These are phyloP conservation scores for Heliconius hortense DNA, from an alignment of 2,888 invertebrate species.

Conservation along the genomic window DNA sequence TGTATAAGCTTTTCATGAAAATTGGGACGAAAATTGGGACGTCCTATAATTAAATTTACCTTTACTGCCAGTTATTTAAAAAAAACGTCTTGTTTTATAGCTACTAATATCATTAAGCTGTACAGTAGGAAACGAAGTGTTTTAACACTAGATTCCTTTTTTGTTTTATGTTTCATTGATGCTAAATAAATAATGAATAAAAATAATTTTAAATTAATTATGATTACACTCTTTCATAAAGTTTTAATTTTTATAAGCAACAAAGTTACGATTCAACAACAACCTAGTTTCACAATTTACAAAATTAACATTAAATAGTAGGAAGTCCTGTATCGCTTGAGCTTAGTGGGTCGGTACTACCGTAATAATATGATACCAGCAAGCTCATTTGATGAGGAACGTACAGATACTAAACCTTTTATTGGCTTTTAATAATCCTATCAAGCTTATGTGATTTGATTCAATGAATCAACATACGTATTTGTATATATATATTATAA, in stretches of 20 bases:
- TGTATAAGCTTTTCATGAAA: conserved; percentile 20
- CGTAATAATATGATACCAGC: conserved; percentile 7
- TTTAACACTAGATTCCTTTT: no score
- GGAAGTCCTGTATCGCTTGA: conserved; percentile 1
- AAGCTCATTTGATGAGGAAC: conserved; percentile 13
- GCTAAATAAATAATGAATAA: no score
- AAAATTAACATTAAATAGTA: background rate
- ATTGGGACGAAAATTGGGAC: conserved; percentile 10
- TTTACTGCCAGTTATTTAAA: background rate
- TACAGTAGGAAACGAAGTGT: no score
- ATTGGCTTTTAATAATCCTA: conserved; percentile 25
- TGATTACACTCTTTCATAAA: no score
- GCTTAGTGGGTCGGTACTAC: background rate
- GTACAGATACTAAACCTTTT: conserved; percentile 17
- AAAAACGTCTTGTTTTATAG: no score
- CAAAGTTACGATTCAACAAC: background rate
- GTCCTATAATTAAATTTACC: conserved; percentile 1
- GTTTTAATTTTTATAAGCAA: background rate
- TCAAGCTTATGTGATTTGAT: conserved; percentile 20
- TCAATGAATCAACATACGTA: background rate
- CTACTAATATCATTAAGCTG: no score
- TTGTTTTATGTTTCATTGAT: no score
- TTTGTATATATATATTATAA: background rate
- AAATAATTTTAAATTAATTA: no score
- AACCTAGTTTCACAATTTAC: background rate